A percentile compares a stretch with the other conserved stretches of the same genome.
These are phyloP conservation scores for Halictus ligatus DNA, from an alignment of 2,888 invertebrate genomes.

Conservation along the genomic window DNA sequence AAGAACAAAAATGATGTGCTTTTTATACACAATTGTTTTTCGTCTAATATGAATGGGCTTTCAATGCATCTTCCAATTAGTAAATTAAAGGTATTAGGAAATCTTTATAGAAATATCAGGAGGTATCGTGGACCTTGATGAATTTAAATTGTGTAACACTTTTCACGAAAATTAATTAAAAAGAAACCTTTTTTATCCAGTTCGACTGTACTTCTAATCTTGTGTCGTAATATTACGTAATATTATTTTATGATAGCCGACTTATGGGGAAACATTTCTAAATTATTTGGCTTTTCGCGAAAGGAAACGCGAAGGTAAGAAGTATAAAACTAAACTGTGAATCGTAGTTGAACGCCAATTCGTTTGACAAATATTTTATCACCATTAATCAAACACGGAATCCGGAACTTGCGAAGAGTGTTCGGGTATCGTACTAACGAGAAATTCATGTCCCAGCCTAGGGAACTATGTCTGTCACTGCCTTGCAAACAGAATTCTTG, in stretches of 20 bases:
- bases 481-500: conserved; percentile 42
- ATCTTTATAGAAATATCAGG: too few species aligned
- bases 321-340: background rate
- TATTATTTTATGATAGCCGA: background rate
- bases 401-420: background rate
- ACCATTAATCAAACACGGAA: conserved; percentile 11
- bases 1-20: too few species aligned
- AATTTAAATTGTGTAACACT: background rate
- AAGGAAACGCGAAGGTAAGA: background rate
- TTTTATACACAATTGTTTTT: too few species aligned
- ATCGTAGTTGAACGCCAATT: background rate
- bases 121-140: too few species aligned
- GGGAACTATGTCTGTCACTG: conserved; percentile 2
- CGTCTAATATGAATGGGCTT: too few species aligned
- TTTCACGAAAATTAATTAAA: background rate
- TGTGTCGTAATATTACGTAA: background rate
- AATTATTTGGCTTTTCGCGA: background rate
- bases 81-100: too few species aligned
- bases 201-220: background rate
- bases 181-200: background rate
- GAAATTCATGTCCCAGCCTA: conserved; percentile 13
- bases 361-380: background rate
- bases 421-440: background rate
- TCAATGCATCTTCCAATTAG: too few species aligned
- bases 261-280: background rate